Conservation (phyloP, 1,140 invertebrate genomes). For the Calephelis nemesis region DNA sequence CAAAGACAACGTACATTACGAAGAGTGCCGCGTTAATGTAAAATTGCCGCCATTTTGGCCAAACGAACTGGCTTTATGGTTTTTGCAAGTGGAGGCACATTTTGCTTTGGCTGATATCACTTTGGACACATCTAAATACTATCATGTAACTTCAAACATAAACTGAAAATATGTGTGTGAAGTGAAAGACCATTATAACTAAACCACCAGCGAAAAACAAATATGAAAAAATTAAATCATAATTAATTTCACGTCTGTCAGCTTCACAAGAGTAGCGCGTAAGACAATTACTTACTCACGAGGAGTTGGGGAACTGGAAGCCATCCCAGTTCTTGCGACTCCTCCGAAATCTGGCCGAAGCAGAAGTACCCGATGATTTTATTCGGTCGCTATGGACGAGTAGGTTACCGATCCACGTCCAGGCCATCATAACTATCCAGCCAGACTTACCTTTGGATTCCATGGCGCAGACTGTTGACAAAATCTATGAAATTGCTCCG, state of each 20-base stretch:
- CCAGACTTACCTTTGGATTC: constrained; percentile 16
- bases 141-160: too few relatives aligned
- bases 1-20: not conserved
- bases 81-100: constrained; percentile 4
- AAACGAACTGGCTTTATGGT: constrained; percentile 28
- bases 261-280: constrained; percentile 39
- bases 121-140: too few relatives aligned
- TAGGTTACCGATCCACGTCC: constrained; percentile 24
- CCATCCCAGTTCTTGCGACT: constrained; percentile 35
- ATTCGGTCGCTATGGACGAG: constrained; percentile 29
- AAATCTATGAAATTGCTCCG: constrained; percentile 24
- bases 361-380: constrained; percentile 36
- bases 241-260: constrained; percentile 37
- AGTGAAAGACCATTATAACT: constrained; percentile 19
- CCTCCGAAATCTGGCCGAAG: constrained; percentile 32
- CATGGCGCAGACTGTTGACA: constrained; percentile 26
- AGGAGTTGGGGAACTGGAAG: constrained; percentile 47
- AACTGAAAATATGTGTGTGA: constrained; percentile 18
- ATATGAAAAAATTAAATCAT: constrained; percentile 36
- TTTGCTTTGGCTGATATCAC: not conserved
- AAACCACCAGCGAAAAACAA: constrained; percentile 21
- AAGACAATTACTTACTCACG: constrained; percentile 1
- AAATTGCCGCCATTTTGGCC: constrained; percentile 35
- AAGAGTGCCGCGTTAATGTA: constrained; percentile 23
- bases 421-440: constrained; percentile 31